Conservation (phyloP, 2,113 vertebrate species). For the Pterocles burchelli region DNA sequence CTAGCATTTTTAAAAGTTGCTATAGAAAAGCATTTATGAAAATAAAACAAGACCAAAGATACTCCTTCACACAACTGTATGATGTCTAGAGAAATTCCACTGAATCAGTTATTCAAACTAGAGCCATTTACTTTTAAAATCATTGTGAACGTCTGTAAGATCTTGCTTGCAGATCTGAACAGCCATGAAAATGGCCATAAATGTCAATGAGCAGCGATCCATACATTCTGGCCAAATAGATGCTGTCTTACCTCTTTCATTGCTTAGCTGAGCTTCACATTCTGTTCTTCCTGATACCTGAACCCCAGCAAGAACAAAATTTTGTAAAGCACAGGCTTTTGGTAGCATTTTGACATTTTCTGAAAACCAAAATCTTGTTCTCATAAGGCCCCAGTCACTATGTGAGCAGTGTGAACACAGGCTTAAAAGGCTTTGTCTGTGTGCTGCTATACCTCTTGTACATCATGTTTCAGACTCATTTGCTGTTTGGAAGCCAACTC, state of each 20-base stretch:
- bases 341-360: neutral
- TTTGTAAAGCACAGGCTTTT: neutral
- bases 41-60: conserved; percentile 18
- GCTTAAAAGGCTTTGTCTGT: neutral
- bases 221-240: neutral
- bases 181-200: neutral
- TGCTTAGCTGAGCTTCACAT: neutral
- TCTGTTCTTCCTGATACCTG: neutral
- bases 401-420: neutral
- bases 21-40: conserved; percentile 4
- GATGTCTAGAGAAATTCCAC: neutral
- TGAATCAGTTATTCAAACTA: neutral
- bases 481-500: neutral
- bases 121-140: neutral
- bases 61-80: neutral
- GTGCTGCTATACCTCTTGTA: neutral
- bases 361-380: neutral
- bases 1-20: conserved; percentile 50
- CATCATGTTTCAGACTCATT: neutral
- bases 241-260: neutral
- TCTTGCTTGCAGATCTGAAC: neutral
- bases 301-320: neutral
- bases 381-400: neutral
- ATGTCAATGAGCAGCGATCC: neutral
- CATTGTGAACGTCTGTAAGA: neutral